Base-by-base conservation (phyloP, 2,888 invertebrate species). In the Rotaria macrura region DNA sequence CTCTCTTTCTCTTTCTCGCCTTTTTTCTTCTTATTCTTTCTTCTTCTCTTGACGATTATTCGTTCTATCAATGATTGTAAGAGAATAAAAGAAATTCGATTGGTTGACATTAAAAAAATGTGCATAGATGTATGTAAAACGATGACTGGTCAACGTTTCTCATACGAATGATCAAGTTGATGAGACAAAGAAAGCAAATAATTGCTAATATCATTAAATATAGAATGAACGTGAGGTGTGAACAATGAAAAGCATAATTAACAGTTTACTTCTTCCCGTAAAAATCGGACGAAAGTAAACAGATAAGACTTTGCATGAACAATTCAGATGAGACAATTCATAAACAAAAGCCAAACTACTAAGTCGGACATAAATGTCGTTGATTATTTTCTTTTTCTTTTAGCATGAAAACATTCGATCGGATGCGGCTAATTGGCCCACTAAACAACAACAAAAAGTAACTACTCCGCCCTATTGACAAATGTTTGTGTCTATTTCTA, bases 131-230 rank as follows among this genome's bases (percentile, higher is more conserved):
- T n/a, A 47, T 12, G 47, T 9, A 4, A 14, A 65, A 65, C 65
- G 34, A 65, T 34, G 65, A 65, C 65, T 65, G 65, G 34, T 34
- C 65, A 65, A 65, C 65, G 1, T 34, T 65, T 65, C 65, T 29
- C 10, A 34, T 65, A 14, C 17, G 34, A 65, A 20, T 65, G 65
- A 65, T 65, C 65, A 65, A 65, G 34, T 65, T 34, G 65, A 65
- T 65, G 65, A 65, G 65, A 65, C 29, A 20, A 34, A 34, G 12
- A 65, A 23, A 79, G 43, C 79, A 79, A 79, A 79, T 79, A 79
- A 79, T 79, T 79, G 79, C 79, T 79, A 79, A 79, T 79, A 79
- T 79, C 43, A 79, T 79, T 79, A 79, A 43, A 79, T 43, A 79
- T 43, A 43, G 43, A 43, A 43, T 79, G 79, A 79, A 79, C 79